These are phyloP conservation scores for Netelia inedita DNA, from an alignment of 2,888 invertebrate species.

Conservation along the genomic window DNA sequence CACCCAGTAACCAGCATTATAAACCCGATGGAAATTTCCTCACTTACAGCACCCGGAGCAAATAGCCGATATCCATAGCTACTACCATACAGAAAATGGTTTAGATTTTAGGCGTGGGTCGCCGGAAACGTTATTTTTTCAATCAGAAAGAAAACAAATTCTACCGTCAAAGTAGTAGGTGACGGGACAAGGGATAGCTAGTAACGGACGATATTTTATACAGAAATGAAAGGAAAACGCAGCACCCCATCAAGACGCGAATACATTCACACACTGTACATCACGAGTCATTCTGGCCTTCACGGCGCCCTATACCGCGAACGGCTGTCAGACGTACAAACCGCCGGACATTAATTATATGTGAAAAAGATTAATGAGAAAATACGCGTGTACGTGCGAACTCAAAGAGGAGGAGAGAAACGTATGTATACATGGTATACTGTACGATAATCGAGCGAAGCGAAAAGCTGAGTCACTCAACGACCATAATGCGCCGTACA, in stretches of 20 bases:
- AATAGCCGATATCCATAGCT: conserved; percentile 41
- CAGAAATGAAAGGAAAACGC: conserved; percentile 42
- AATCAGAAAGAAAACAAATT: not conserved
- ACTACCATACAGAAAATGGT: conserved; percentile 27
- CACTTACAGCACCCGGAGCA: conserved; percentile 33
- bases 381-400: conserved; percentile 73
- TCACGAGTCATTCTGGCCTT: conserved; percentile 71
- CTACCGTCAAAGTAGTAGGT: not conserved
- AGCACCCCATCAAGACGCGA: conserved; percentile 27
- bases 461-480: conserved; percentile 76
- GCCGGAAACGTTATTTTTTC: conserved; percentile 16
- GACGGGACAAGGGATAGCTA: not conserved
- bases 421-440: conserved; percentile 19
- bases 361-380: conserved; percentile 80
- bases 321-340: conserved; percentile 74
- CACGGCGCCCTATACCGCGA: conserved; percentile 67
- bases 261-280: conserved; percentile 35
- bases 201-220: not conserved
- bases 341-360: conserved; percentile 79
- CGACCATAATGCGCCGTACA: conserved; percentile 63
- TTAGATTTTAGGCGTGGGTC: conserved; percentile 6
- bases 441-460: conserved; percentile 74
- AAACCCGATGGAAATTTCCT: conserved; percentile 51
- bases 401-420: conserved; percentile 42
- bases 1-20: conserved; percentile 21